Percentiles rank a stretch among this genome's conserved stretches.
These are phyloP conservation scores for Caenorhabditis panamensis DNA, from an alignment of 2,888 invertebrate species.

Conservation along the genomic window DNA sequence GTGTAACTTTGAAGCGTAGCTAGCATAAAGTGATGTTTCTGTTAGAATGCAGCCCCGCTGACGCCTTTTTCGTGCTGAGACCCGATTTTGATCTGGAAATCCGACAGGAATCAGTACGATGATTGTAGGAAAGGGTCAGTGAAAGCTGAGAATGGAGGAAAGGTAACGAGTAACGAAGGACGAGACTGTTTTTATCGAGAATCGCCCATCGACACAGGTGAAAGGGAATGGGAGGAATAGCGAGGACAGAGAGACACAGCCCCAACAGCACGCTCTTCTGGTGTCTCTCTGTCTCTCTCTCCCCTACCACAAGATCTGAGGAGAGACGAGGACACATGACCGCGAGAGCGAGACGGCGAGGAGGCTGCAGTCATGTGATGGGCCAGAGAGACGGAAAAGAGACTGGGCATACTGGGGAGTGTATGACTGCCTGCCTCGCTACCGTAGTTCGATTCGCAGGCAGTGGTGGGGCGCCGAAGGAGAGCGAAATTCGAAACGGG, in stretches of 20 bases:
- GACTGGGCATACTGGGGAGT: conserved; percentile 26
- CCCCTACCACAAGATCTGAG: conserved; percentile 47
- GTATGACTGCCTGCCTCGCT: conserved; percentile 23
- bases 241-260: conserved; percentile 25
- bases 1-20: conserved; percentile 59
- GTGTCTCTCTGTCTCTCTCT: conserved; percentile 29
- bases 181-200: conserved; percentile 42
- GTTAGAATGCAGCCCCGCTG: conserved; percentile 12
- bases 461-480: conserved; percentile 14
- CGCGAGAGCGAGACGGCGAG: conserved; percentile 43
- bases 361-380: conserved; percentile 54
- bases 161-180: conserved; percentile 10
- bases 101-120: not conserved
- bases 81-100: conserved; percentile 56
- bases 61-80: conserved; percentile 50
- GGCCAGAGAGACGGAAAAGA: conserved; percentile 25
- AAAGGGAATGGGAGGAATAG: conserved; percentile 48
- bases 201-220: conserved; percentile 48
- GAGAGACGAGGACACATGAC: conserved; percentile 59
- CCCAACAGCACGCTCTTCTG: conserved; percentile 31
- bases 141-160: not conserved
- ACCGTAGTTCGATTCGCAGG: conserved; percentile 50
- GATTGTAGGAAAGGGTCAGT: not conserved
- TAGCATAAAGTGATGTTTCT: conserved; percentile 48
- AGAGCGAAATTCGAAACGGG: conserved; percentile 33